Base-by-base conservation (phyloP, 1,140 invertebrate species). In the Caligus rogercresseyi region DNA sequence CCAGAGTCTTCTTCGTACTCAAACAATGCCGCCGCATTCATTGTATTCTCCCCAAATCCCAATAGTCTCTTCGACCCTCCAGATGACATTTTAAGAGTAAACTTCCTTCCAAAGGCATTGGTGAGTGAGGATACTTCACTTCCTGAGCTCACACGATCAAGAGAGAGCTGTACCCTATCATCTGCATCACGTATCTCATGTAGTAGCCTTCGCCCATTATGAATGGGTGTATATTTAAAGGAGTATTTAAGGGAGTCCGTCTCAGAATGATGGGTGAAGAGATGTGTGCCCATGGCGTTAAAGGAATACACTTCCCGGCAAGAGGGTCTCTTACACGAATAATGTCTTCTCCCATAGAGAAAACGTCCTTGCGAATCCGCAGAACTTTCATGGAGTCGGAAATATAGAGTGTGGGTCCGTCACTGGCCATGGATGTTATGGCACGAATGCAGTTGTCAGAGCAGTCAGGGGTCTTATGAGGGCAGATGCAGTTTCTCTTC, bases 271-370 rank as follows among this genome's bases (percentile, higher is more conserved):
- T 88, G 88, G 0, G 91, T 95, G 25, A 84, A 81, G 2, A 90
- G 81, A 68, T 95, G 91, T 71, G 94, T 89, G 0, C 91, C 91
- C 69, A 92, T 92, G 67, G 89, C 91, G 67, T 80, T 80, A 71
- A 98, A 98, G 0, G 94, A 83, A 69, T 94, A 96, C 26, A 95
- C 79, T 75, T 96, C 66, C 89, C 86, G 0, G 87, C 87, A 0
- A 83, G 86, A 67, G 81, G 90, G 74, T 62, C 26, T 69, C 95
- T 90, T 69, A 89, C 85, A 72, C 92, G 94, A 72, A 94, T 88
- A 23, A 71, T 69, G 2, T 87, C 85, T 68, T 83, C 87, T 72
- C 89, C 83, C 70, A 7, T 43, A 11, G 31, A 43, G n/a, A 43
- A 11, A 43, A 43, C 0, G 92, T 96, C 2, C 84, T 83, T 19